Base-by-base conservation (phyloP, 2,113 vertebrate genomes). In the Desmodus rotundus region DNA sequence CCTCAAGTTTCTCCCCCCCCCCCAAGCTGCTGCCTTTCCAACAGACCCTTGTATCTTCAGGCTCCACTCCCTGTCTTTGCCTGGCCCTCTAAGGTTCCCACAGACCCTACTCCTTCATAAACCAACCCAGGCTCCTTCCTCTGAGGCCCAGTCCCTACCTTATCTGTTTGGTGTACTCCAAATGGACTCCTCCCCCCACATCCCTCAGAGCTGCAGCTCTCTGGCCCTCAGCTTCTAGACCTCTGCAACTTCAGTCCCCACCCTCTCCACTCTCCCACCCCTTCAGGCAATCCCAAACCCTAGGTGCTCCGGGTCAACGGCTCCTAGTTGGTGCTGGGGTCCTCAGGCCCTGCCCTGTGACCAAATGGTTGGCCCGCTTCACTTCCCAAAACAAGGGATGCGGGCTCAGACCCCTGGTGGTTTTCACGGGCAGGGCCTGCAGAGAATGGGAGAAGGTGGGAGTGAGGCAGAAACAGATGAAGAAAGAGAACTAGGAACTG, bases 281-380 rank as follows among this genome's bases (percentile, higher is more conserved):
- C 20, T 78, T 36, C n/a, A 83, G 52, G n/a, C 41, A 1, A 36
- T 0, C 14, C 45, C 15, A 47, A n/a, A 26, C 31, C 67, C 41
- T 0, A 1, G 54, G n/a, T 4, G 2, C 43, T 61, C 4, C 0
- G 56, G 28, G 61, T 26, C 28, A 31, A 38, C 0, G 4, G 14
- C 33, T 41, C 24, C 31, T 52, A 36, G 43, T 17, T 26, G 0
- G 22, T 5, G 24, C 58, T 20, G 20, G 24, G 58, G 12, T 28
- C 26, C 28, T 76, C 56, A 63, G 63, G 68, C 17, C 43, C 43
- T 2, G 4, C 36, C 31, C 38, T 12, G 28, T 65, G 26, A 15
- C 45, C 45, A 43, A 41, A 41, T 22, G 1, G 5, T 13, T 4
- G n/a, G 3, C 19, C 15, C 9, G 3, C 22, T n/a, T 47, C 26